These are phyloP conservation scores for Tethya wilhelma DNA, from an alignment of 37 sponge, comb jelly and placozoan species.

Conservation along the genomic window DNA sequence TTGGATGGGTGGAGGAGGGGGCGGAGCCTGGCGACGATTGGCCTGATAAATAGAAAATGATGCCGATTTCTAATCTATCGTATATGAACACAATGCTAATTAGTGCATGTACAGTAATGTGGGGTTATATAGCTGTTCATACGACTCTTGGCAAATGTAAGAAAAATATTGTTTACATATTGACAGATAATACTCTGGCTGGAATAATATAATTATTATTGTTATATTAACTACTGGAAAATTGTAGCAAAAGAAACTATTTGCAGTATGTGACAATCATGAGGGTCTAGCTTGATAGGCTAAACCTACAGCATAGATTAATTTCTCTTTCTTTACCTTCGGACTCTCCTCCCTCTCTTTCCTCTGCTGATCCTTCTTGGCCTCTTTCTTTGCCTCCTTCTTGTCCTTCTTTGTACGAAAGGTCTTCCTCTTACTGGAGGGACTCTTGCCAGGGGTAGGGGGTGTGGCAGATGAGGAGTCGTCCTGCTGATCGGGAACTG, in stretches of 20 bases:
- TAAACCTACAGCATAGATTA: too few species aligned
- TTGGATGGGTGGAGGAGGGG: conserved; percentile 27
- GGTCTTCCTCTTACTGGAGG: not conserved
- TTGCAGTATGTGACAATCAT: too few species aligned
- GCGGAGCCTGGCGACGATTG: not conserved
- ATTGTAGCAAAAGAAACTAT: too few species aligned
- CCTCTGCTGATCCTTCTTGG: too few species aligned
- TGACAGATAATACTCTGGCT: too few species aligned
- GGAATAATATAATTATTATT: not conserved
- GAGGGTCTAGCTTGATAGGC: too few species aligned
- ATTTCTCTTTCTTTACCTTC: not conserved
- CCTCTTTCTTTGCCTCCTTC: not conserved
- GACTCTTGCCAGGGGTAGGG: too few species aligned
- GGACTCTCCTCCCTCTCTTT: not conserved
- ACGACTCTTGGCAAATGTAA: too few species aligned
- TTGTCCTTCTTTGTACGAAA: not conserved
- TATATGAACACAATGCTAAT: not conserved
- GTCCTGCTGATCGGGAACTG: too few species aligned
- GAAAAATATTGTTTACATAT: too few species aligned
- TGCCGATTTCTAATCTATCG: not conserved
- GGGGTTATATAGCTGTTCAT: not conserved
- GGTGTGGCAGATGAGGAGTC: too few species aligned
- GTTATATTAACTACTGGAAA: too few species aligned
- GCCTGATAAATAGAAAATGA: not conserved
- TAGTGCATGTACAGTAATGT: not conserved